A percentile compares a stretch with the other conserved stretches of the same genome.
Evolutionary conservation across 2,888 invertebrate genomes (phyloP).

Genomic region (Aphrophora alni): DNA sequence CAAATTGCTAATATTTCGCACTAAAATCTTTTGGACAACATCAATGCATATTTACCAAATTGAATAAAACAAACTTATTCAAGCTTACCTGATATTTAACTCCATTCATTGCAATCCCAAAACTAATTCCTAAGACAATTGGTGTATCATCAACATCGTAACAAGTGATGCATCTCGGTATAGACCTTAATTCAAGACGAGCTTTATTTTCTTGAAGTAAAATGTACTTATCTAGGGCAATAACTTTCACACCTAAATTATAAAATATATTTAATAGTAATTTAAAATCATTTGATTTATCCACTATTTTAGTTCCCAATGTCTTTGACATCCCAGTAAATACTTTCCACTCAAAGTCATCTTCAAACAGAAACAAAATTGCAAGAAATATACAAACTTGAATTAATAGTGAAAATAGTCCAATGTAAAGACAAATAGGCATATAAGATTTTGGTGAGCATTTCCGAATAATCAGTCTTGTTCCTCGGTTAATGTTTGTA

Average conservation of each 20-base stretch:
- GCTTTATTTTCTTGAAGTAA: background rate
- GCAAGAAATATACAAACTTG: constrained; percentile 15
- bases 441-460: background rate
- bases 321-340: background rate
- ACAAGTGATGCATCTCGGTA: background rate
- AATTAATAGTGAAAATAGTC: constrained; percentile 2
- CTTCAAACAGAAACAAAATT: constrained; percentile 12
- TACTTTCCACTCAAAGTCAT: constrained; percentile 22
- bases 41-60: too few relatives aligned
- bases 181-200: background rate
- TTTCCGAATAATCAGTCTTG: background rate
- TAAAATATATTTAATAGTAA: constrained; percentile 16
- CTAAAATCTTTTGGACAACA: too few relatives aligned
- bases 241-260: constrained; percentile 16
- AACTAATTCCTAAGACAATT: background rate
- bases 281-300: constrained; percentile 23
- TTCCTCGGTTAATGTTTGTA: background rate
- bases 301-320: background rate
- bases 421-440: background rate
- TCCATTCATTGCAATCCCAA: background rate
- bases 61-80: too few relatives aligned
- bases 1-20: too few relatives aligned
- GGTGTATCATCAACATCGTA: background rate
- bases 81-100: background rate
- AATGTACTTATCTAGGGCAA: constrained; percentile 15